Evolutionary conservation across 2,113 vertebrate species (phyloP), one percentile per base, ranked within the genome.

Genomic region (Phycodurus eques): DNA sequence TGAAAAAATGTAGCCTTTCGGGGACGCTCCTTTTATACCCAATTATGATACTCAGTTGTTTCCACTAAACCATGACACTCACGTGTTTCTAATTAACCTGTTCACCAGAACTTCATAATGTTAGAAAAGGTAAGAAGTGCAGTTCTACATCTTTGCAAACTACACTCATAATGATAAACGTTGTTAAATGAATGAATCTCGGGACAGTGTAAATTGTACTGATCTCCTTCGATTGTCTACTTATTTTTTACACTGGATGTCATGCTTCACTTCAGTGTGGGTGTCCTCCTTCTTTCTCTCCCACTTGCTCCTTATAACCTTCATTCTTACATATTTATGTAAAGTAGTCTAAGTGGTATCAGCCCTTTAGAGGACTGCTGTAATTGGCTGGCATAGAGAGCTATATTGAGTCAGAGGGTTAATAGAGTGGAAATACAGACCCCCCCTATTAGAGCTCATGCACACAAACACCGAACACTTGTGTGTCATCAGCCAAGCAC

Each of bases 311-410:
- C 15, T 47, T 63, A 59, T 39, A 69, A 74, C 67, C 61, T 68
- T 66, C 65, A 47, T 75, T 73, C 56, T 79, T 67, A 49, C 15
- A 69, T 76, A 39, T 74, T 76, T 80, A 89, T 90, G 87, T 75
- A 87, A 87, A 91, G 85, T 4, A 78, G 72, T 54, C 60, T 56
- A 73, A 80, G 72, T 80, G 75, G 59, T 79, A 73, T 78, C 84
- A 79, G 87, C 80, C 84, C 87, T 77, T 81, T 85, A 77, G 73
- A 75, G 76, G 61, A 63, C 56, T 76, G 53, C 63, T 84, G 85
- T 88, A 87, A 89, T 87, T 87, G 88, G 86, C 86, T 86, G 84
- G 78, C 83, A 86, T 80, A 82, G 85, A 81, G 47, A 82, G 75
- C 79, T 44, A 51, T 15, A 72, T 61, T 79, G 75, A 85, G 78